phyloP scores from a whole-genome alignment of 2,113 vertebrate genomes.

The Malurus cyaneus region DNA sequence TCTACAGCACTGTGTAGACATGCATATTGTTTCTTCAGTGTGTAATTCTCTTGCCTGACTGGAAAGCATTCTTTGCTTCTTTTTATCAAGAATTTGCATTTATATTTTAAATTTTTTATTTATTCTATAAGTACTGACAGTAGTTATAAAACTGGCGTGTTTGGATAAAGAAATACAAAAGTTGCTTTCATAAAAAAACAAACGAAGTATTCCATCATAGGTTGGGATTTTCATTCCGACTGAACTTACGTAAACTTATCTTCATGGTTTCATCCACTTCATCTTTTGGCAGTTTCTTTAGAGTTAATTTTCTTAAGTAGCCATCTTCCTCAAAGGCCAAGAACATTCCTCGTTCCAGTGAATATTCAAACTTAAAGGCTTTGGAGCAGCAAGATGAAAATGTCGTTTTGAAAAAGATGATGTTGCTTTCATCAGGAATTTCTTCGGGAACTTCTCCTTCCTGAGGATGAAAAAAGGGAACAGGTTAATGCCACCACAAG shows the following conservation, averaged over 20 bases:
- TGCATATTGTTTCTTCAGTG: not conserved
- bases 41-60: not conserved
- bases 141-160: not conserved
- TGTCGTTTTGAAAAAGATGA: conserved; percentile 73
- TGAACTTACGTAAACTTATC: conserved; percentile 11
- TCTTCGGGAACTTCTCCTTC: conserved; percentile 61
- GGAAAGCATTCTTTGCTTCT: not conserved
- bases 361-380: conserved; percentile 72
- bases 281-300: conserved; percentile 57
- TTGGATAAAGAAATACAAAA: not conserved
- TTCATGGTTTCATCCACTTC: conserved; percentile 63
- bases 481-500: not conserved
- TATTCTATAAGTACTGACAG: not conserved
- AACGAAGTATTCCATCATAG: not conserved
- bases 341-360: conserved; percentile 67
- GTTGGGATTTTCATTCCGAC: not conserved
- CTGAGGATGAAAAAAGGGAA: conserved; percentile 40
- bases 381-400: conserved; percentile 33
- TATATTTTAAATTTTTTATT: not conserved
- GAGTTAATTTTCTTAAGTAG: conserved; percentile 48
- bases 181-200: not conserved
- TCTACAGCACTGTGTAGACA: accelerated
- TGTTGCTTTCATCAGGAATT: conserved; percentile 59
- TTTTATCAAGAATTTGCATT: not conserved
- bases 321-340: conserved; percentile 68